A percentile compares a stretch with the other conserved stretches of the same genome.
These are phyloP conservation scores for Hymenopus coronatus DNA, from an alignment of 2,888 invertebrate species.

Conservation along the genomic window DNA sequence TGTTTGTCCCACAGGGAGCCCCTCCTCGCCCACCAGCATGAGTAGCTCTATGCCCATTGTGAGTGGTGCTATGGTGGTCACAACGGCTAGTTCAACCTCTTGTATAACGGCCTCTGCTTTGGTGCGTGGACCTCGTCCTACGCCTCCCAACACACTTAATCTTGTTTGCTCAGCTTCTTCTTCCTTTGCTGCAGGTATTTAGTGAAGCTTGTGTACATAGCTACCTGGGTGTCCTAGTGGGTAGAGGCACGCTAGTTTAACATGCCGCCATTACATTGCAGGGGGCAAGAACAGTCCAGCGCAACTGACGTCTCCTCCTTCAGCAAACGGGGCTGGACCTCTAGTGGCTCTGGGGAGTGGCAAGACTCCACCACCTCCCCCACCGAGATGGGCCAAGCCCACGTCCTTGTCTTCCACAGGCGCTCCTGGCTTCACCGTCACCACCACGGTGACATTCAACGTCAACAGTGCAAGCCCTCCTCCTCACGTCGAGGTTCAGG, in stretches of 20 bases:
- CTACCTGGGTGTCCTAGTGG: too few species aligned
- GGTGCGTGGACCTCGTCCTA: slow-evolving; percentile 63
- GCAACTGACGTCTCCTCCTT: slow-evolving; percentile 32
- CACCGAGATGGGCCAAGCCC: slow-evolving; percentile 82
- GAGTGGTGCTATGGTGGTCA: slow-evolving; percentile 27
- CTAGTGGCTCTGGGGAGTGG: slow-evolving; percentile 24
- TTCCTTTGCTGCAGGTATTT: slow-evolving; percentile 12
- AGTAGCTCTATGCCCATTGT: slow-evolving; percentile 29
- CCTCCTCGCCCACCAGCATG: slow-evolving; percentile 36
- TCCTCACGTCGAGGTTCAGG: slow-evolving; percentile 39
- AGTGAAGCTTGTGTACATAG: not conserved
- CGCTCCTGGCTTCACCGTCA: slow-evolving; percentile 65
- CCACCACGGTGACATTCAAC: slow-evolving; percentile 78
- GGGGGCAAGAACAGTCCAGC: slow-evolving; percentile 37
- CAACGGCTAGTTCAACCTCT: slow-evolving; percentile 29
- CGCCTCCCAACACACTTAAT: slow-evolving; percentile 80
- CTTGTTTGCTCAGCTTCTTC: slow-evolving; percentile 56
- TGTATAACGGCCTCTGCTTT: slow-evolving; percentile 29
- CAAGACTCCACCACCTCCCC: slow-evolving; percentile 76
- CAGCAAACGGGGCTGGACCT: slow-evolving; percentile 29
- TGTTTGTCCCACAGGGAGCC: slow-evolving; percentile 33
- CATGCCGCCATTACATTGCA: not conserved
- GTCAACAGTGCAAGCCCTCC: slow-evolving; percentile 56
- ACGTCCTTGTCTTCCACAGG: slow-evolving; percentile 21
- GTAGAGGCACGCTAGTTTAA: too few species aligned